Evolutionary conservation across 2,888 invertebrate species (phyloP).

Genomic region (Nipponacmea schrenckii): DNA sequence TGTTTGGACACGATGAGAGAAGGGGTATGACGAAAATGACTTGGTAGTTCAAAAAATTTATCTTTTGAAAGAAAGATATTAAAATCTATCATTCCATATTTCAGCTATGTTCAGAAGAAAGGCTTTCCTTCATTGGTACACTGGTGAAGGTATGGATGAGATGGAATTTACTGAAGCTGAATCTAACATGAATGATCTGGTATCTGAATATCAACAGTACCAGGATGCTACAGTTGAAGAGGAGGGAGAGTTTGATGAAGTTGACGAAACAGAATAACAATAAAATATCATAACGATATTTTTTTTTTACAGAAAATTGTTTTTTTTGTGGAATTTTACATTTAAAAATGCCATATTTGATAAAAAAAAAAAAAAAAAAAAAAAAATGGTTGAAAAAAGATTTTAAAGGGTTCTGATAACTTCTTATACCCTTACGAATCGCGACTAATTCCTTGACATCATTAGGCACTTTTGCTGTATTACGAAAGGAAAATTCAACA

Average conservation of each 20-base stretch:
- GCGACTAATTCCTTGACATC: too few species aligned
- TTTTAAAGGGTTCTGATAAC: too few species aligned
- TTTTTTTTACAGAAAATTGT: too few species aligned
- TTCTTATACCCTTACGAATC: too few species aligned
- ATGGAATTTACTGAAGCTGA: constrained; percentile 6
- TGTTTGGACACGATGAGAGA: too few species aligned
- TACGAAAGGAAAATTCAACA: too few species aligned
- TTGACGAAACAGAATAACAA: not conserved
- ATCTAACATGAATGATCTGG: constrained; percentile 7
- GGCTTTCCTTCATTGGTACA: constrained; percentile 2
- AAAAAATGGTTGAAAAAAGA: too few species aligned
- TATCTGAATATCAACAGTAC: constrained; percentile 8
- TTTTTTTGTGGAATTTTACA: too few species aligned
- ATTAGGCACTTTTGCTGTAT: too few species aligned
- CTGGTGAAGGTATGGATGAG: constrained; percentile 8
- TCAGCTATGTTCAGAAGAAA: constrained; percentile 1
- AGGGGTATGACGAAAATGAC: not conserved
- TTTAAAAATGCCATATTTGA: too few species aligned
- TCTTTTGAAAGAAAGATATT: not conserved
- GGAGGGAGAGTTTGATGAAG: not conserved
- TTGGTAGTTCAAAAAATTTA: not conserved
- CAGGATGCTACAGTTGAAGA: constrained; percentile 7
- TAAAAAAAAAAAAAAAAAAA: too few species aligned
- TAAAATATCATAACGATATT: too few species aligned
- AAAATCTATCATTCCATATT: not conserved